Percentiles rank a stretch among this genome's conserved stretches.
Conservation (phyloP, 2,888 invertebrate genomes). For the Metacarcinus magister region DNA sequence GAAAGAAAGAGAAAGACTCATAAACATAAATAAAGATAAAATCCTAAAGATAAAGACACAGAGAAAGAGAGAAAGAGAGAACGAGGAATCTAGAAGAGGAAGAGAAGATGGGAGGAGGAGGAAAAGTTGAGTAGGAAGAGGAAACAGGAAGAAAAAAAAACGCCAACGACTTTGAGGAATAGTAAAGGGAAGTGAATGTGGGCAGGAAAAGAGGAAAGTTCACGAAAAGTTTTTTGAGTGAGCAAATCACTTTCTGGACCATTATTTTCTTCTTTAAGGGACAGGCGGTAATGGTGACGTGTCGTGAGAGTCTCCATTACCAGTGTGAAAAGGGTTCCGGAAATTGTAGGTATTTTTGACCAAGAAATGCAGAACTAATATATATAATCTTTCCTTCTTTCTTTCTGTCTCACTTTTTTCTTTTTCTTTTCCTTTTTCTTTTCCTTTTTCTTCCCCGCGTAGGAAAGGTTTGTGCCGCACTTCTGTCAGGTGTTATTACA, state of each 20-base stretch:
- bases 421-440: neutral
- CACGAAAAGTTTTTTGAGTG: conserved; percentile 12
- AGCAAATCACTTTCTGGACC: conserved; percentile 45
- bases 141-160: neutral
- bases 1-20: neutral
- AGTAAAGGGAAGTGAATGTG: conserved; percentile 29
- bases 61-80: neutral
- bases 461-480: neutral
- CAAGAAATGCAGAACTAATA: neutral
- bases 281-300: neutral
- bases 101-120: neutral
- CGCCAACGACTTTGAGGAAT: neutral
- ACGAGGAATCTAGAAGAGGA: neutral
- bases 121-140: neutral
- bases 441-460: neutral
- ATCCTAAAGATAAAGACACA: neutral
- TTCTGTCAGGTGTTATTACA: neutral
- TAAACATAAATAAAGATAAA: neutral
- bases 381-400: neutral
- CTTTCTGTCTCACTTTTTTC: neutral
- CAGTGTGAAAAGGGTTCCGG: neutral
- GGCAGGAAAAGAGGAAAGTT: conserved; percentile 36
- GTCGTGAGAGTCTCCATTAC: conserved; percentile 47
- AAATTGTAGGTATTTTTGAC: conserved; percentile 59
- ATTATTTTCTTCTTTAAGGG: conserved; percentile 29